Conservation (phyloP, 1,140 invertebrate genomes). For the Leptopilina clavipes region DNA sequence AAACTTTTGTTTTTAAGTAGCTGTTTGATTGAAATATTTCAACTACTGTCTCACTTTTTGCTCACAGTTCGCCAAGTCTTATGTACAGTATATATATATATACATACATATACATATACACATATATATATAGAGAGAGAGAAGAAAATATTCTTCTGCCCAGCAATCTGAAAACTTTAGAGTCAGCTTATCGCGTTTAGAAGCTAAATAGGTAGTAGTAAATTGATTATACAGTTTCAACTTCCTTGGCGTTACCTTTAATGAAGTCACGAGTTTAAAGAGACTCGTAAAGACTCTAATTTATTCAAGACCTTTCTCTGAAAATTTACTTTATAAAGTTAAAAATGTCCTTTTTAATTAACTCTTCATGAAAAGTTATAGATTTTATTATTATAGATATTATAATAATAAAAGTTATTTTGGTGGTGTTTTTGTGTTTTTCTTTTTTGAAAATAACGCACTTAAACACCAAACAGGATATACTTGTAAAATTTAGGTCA, state of each 20-base stretch:
- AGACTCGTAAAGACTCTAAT: slow-evolving; percentile 34
- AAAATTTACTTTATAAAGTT: slow-evolving; percentile 22
- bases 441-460: too few species aligned
- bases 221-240: slow-evolving; percentile 34
- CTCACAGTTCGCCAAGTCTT: neutral
- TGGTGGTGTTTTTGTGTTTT: too few species aligned
- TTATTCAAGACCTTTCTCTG: slow-evolving; percentile 28
- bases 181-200: slow-evolving; percentile 32
- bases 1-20: slow-evolving; percentile 31
- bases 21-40: slow-evolving; percentile 26
- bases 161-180: slow-evolving; percentile 30
- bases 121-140: too few species aligned
- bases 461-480: too few species aligned
- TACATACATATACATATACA: too few species aligned
- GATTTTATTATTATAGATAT: neutral
- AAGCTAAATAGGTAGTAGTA: slow-evolving; percentile 34
- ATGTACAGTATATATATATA: too few species aligned
- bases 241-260: slow-evolving; percentile 22
- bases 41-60: slow-evolving; percentile 1
- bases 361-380: neutral
- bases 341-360: slow-evolving; percentile 27
- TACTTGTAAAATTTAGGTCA: too few species aligned
- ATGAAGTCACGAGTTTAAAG: slow-evolving; percentile 34
- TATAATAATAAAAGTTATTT: too few species aligned
- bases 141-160: slow-evolving; percentile 12